Evolutionary conservation across 2,797 vertebrate species (phyloP), one percentile per base, ranked within the genome.

Genomic region (Lepus townsendii): DNA sequence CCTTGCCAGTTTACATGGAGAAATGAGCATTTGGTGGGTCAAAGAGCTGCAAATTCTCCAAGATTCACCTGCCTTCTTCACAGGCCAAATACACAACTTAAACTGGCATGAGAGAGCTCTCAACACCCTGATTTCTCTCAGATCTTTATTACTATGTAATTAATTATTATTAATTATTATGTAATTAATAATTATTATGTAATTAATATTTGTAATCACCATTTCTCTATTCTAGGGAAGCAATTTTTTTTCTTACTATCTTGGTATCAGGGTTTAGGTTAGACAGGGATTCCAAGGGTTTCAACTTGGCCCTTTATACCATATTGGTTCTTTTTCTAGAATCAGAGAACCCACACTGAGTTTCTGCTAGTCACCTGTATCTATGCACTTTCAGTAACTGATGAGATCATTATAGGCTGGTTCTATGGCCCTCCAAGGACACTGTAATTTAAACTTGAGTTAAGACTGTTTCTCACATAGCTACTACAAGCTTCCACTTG

Each of bases 241-340:
- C 38, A 90, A n/a, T 75, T 72, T 94, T 93, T 88, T 91, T 72
- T 47, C 92, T 90, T 95, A 63, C 30, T 93, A 16, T 72, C n/a
- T 63, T 95, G 38, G 11, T 78, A 11, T 80, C 30, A 79, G n/a
- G 84, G n/a, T 76, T 9, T 38, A 26, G 52, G 30, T 13, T 26
- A 20, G 7, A n/a, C 6, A 22, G 20, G 6, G 20, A 9, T 65
- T 95, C 47, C 38, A 78, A 60, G 60, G 52, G 27, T 17, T 89
- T 88, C 42, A 75, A 0, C 38, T 91, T 90, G 82, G n/a, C 26
- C 8, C 78, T 90, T 83, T 7, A 63, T 77, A 86, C 27, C 38
- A 17, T 77, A 65, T 30, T 57, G 20, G 20, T 68, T 60, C 62
- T 76, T 96, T 72, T 91, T 94, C 47, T 26, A 93, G 42, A 78